phyloP scores from a whole-genome alignment of 2,888 invertebrate genomes.

The Biston betularia region DNA sequence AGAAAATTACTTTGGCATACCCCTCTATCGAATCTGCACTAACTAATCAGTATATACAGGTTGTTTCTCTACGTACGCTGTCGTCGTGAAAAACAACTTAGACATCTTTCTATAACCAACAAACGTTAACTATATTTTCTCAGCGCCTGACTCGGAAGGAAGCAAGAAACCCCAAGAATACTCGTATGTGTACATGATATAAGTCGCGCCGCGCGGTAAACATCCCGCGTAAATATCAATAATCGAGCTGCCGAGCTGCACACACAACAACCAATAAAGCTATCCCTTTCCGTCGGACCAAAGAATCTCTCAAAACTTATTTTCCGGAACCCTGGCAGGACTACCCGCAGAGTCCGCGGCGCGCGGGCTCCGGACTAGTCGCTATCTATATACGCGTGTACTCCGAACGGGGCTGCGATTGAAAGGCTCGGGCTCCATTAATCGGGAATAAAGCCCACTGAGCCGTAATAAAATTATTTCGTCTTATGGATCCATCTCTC shows the following conservation, averaged over 20 bases:
- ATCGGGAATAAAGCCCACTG: conserved; percentile 41
- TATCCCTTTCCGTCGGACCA: neutral
- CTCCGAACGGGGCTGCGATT: conserved; percentile 37
- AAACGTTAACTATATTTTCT: too few relatives aligned
- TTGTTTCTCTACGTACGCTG: too few relatives aligned
- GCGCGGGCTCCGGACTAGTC: conserved; percentile 2
- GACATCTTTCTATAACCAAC: too few relatives aligned
- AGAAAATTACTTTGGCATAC: too few relatives aligned
- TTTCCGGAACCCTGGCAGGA: conserved; percentile 12
- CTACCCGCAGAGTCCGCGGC: conserved; percentile 1
- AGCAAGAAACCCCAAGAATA: too few relatives aligned
- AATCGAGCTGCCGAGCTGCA: conserved; percentile 2
- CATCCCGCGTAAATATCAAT: neutral
- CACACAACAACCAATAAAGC: conserved; percentile 7
- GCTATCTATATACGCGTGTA: conserved; percentile 1
- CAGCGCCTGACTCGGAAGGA: too few relatives aligned
- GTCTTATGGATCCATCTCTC: conserved; percentile 32
- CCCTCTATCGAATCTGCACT: too few relatives aligned
- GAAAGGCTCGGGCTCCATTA: conserved; percentile 42
- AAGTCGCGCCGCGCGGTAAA: neutral
- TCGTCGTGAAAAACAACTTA: too few relatives aligned
- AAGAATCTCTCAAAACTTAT: conserved; percentile 14
- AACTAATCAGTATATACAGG: too few relatives aligned
- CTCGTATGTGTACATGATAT: too few relatives aligned
- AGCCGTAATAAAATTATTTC: conserved; percentile 44